Base-by-base conservation (phyloP, 2,797 vertebrate genomes). In the Phataginus tricuspis region DNA sequence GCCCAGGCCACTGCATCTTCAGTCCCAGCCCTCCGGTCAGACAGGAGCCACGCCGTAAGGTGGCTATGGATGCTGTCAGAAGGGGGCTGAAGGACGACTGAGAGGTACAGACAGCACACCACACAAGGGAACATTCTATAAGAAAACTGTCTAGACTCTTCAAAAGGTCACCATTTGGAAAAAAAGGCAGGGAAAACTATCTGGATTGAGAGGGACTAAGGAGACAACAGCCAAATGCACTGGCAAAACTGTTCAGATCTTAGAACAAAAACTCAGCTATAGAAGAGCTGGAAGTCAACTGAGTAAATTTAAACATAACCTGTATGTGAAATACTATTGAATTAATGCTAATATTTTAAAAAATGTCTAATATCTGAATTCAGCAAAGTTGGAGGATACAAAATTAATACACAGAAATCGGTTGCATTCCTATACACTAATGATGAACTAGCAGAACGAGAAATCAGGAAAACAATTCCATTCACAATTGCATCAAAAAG, bases 81-180 rank as follows among this genome's bases (percentile, higher is more conserved):
- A 95, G 64, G 34, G 29, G n/a, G 19, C 74, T 59, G 29, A 53
- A 45, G 53, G 31, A 51, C 9, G 49, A 57, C 1, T 25, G 27
- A 34, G 49, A 87, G 29, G 68, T 21, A 57, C 10, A 92, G 90
- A 83, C 13, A 92, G 63, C 31, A 66, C 4, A 61, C 5, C 8
- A 90, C 49, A 39, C n/a, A 55, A 53, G 71, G 69, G 53, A 27
- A 85, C 25, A 69, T 4, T 87, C 45, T 74, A 42, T 2, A 84
- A 34, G 82, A 83, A 71, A 82, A 83, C 37, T 37, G 39, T 88
- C 94, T 86, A 90, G 71, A 94, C 11, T 53, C 57, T 93, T 86
- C 25, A 87, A 34, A 71, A 92, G 25, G 72, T 74, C 72, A 63
- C 45, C n/a, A 59, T 85, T 39, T 51, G 68, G 71, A 79, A 27